Evolutionary conservation across 2,888 invertebrate genomes (phyloP).

Genomic region (Cantharis flavilabris): DNA sequence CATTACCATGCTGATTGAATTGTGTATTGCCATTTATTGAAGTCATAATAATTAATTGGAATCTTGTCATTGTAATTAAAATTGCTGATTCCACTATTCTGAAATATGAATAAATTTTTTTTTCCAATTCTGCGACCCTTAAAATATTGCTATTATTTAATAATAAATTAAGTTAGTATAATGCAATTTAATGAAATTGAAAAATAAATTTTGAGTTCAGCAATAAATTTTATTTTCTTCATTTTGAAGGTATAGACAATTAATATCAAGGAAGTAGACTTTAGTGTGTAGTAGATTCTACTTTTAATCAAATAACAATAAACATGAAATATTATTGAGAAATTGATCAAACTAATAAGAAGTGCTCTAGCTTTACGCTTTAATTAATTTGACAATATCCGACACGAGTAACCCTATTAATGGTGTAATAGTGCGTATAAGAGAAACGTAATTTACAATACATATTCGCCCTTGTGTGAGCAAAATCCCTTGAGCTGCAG

Average conservation of each 20-base stretch:
- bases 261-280: not conserved
- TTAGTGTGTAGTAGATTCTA: not conserved
- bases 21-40: not conserved
- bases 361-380: conserved; percentile 27
- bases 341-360: conserved; percentile 24
- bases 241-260: not conserved
- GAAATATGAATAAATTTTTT: not conserved
- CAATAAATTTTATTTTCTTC: not conserved
- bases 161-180: too few species aligned
- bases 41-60: too few species aligned
- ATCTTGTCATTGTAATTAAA: not conserved
- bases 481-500: conserved; percentile 32
- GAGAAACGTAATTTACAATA: conserved; percentile 33
- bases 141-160: not conserved
- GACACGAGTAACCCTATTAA: conserved; percentile 31
- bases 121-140: not conserved
- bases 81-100: not conserved
- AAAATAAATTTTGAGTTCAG: not conserved
- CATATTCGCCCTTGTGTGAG: conserved; percentile 32
- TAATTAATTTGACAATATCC: conserved; percentile 34
- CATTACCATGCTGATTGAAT: too few species aligned
- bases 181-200: not conserved
- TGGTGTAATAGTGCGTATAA: conserved; percentile 32
- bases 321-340: conserved; percentile 24
- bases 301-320: conserved; percentile 22